Evolutionary conservation across 1,140 invertebrate species (phyloP).

Genomic region (Caerostris extrusa): DNA sequence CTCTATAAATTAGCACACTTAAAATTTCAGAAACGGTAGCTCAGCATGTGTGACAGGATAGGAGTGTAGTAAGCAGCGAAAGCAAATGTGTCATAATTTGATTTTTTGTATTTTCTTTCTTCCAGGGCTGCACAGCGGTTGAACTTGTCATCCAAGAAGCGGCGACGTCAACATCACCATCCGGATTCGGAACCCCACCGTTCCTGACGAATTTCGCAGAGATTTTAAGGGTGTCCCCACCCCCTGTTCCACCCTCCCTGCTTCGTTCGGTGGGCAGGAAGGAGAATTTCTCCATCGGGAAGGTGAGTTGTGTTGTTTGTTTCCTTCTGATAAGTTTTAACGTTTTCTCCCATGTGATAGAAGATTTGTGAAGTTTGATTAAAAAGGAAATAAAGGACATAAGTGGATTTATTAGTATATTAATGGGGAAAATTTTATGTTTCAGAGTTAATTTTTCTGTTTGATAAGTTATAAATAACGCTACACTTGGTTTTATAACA

Average conservation of each 20-base stretch:
- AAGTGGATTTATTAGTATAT: neutral
- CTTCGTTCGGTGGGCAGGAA: conserved; percentile 89
- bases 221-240: conserved; percentile 87
- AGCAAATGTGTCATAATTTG: neutral
- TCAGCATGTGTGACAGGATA: conserved; percentile 2
- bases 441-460: too few species aligned
- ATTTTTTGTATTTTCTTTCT: conserved; percentile 62
- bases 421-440: neutral
- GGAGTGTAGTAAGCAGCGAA: neutral
- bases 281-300: conserved; percentile 92
- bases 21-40: conserved; percentile 14
- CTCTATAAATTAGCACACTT: conserved; percentile 1
- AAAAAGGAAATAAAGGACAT: neutral
- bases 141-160: conserved; percentile 84
- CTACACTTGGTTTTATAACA: too few species aligned
- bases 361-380: neutral
- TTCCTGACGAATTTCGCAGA: conserved; percentile 86
- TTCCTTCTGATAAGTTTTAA: neutral
- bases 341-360: neutral
- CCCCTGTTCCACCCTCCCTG: conserved; percentile 90
- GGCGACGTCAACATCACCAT: conserved; percentile 82
- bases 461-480: too few species aligned
- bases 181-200: conserved; percentile 79
- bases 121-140: conserved; percentile 85
- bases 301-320: conserved; percentile 84